These are phyloP conservation scores for Synanthedon andrenaeformis DNA, from an alignment of 2,888 invertebrate genomes.

Conservation along the genomic window DNA sequence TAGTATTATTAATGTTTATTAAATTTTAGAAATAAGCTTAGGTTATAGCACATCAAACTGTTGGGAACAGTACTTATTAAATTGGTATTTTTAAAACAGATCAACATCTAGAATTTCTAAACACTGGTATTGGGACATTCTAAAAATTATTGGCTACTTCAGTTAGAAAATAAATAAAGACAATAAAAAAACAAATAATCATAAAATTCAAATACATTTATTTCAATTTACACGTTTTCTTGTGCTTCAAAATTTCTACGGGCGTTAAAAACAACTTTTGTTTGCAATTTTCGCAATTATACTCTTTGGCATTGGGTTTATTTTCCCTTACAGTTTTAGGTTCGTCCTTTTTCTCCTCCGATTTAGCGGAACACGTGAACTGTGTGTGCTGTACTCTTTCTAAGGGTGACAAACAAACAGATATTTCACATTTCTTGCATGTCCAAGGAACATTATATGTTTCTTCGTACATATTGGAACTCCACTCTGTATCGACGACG, in stretches of 20 bases:
- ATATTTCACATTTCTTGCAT: slow-evolving; percentile 77
- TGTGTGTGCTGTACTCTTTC: slow-evolving; percentile 81
- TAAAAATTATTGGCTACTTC: too few species aligned
- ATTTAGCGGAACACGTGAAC: slow-evolving; percentile 49
- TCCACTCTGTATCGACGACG: slow-evolving; percentile 77
- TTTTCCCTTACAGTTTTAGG: slow-evolving; percentile 28
- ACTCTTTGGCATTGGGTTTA: slow-evolving; percentile 72
- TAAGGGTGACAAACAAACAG: slow-evolving; percentile 74
- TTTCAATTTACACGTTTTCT: slow-evolving; percentile 70
- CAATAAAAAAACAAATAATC: not conserved
- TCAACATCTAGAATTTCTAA: too few species aligned
- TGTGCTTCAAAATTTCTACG: slow-evolving; percentile 89
- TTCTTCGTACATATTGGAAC: slow-evolving; percentile 71
- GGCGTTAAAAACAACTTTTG: slow-evolving; percentile 78
- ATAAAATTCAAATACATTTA: slow-evolving; percentile 14
- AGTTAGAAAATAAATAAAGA: not conserved
- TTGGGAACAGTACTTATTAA: too few species aligned
- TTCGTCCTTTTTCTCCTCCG: slow-evolving; percentile 31
- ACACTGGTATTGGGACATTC: too few species aligned
- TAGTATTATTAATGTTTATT: too few species aligned
- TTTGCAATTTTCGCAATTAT: slow-evolving; percentile 79
- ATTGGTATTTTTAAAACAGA: too few species aligned
- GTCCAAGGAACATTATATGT: slow-evolving; percentile 75
- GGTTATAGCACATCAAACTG: too few species aligned
- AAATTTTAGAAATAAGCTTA: too few species aligned